Base-by-base conservation (phyloP, 2,113 vertebrate species). In the Spea multiplicata region DNA sequence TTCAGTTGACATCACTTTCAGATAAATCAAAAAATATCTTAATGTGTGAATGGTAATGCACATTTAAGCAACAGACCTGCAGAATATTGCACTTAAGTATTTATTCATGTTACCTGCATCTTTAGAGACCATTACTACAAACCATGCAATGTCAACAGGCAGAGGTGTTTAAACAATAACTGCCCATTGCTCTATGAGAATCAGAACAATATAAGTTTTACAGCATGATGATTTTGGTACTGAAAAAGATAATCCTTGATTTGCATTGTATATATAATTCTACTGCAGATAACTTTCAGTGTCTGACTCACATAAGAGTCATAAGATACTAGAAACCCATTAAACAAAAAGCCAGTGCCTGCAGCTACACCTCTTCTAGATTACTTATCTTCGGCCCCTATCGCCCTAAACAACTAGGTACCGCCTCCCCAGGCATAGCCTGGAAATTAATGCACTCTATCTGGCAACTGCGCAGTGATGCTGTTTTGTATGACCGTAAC, bases 401-500 rank as follows among this genome's bases (percentile, higher is more conserved):
- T 7, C 50, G 9, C 9, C 55, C 55, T 59, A 59, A 59, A 59
- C 55, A 55, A 45, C 50, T 47, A n/a, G 49, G 50, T 4, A n/a
- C 57, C 59, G 13, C 5, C 44, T 74, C n/a, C 66, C 13, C 46
- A 44, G n/a, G 46, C 8, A 75, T 13, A 52, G 74, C 46, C 44
- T 69, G 55, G 12, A 13, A 10, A 76, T 59, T 59, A 59, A 59
- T 13, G n/a, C 57, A 9, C 17, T 45, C 74, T 59, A 47, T n/a
- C 9, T 17, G 16, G 8, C 44, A 57, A 52, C 17, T 14, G 49
- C 61, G 55, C 64, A 30, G 45, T 5, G 12, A 68, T 55, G 53
- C 10, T 44, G 50, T 66, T 52, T 75, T 66, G 45, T 53, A 8
- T 49, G 74, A 66, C 44, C 44, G 16, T n/a, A 46, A 66, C 52